phyloP scores from a whole-genome alignment of 2,888 invertebrate genomes.

The Horisme vitalbata region DNA sequence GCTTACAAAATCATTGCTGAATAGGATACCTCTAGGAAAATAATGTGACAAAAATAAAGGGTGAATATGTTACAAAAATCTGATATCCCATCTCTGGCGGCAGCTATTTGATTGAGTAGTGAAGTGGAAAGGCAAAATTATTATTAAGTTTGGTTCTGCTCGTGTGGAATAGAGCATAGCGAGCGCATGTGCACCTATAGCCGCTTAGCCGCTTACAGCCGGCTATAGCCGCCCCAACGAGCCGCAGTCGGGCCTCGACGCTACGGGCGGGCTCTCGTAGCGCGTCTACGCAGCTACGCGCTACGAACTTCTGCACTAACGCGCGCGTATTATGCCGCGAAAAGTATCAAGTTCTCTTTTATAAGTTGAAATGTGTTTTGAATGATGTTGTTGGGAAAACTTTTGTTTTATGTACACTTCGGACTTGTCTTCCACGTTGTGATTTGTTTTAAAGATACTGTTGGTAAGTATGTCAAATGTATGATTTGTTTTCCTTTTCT shows the following conservation, averaged over 20 bases:
- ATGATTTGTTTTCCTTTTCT: background rate
- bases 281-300: constrained; percentile 56
- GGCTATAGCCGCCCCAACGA: constrained; percentile 34
- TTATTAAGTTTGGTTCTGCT: constrained; percentile 49
- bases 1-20: too few relatives aligned
- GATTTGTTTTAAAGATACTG: constrained; percentile 79
- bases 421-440: constrained; percentile 81
- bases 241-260: constrained; percentile 58
- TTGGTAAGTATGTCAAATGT: constrained; percentile 55
- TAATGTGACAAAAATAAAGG: constrained; percentile 1
- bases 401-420: constrained; percentile 77
- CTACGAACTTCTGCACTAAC: constrained; percentile 52
- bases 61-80: constrained; percentile 25
- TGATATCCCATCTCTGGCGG: constrained; percentile 35
- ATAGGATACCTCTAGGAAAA: background rate
- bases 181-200: constrained; percentile 67
- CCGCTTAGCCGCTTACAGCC: too few relatives aligned
- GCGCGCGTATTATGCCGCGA: constrained; percentile 49
- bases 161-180: constrained; percentile 38
- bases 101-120: constrained; percentile 43
- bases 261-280: constrained; percentile 29
- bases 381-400: constrained; percentile 79
- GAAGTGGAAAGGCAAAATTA: constrained; percentile 45
- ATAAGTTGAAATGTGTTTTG: constrained; percentile 69
- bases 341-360: constrained; percentile 53